Percentiles rank a stretch among this genome's conserved stretches.
These are phyloP conservation scores for Lasioglossum calceatum DNA, from an alignment of 2,888 invertebrate genomes.

Conservation along the genomic window DNA sequence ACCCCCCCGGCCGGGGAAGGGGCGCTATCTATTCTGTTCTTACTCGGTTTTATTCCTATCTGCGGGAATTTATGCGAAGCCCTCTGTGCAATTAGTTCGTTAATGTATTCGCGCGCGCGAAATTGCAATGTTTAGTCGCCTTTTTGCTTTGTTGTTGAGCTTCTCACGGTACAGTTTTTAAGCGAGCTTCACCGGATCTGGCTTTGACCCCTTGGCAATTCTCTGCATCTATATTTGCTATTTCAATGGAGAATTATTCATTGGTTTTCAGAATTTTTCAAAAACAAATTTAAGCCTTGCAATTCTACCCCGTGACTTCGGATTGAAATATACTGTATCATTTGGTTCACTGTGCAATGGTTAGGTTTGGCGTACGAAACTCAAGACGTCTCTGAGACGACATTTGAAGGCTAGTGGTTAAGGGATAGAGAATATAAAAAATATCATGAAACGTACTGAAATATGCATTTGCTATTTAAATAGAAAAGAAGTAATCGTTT, in stretches of 20 bases:
- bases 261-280: background rate
- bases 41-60: background rate
- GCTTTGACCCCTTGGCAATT: background rate
- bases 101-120: background rate
- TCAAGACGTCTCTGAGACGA: no score
- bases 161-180: background rate
- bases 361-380: no score
- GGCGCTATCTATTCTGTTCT: constrained; percentile 5
- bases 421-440: no score
- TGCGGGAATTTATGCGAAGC: background rate
- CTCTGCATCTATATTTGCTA: background rate
- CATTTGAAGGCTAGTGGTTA: no score
- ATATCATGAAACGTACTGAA: background rate
- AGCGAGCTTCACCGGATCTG: background rate
- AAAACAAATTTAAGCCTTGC: background rate
- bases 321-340: no score
- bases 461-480: background rate
- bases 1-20: no score
- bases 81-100: background rate
- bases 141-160: background rate
- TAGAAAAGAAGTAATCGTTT: no score
- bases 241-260: background rate
- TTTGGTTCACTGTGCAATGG: no score
- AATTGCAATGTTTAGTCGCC: background rate
- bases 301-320: background rate